phyloP scores from a whole-genome alignment of 37 sponge, comb jelly and placozoan species.

The Eunapius fragilis region DNA sequence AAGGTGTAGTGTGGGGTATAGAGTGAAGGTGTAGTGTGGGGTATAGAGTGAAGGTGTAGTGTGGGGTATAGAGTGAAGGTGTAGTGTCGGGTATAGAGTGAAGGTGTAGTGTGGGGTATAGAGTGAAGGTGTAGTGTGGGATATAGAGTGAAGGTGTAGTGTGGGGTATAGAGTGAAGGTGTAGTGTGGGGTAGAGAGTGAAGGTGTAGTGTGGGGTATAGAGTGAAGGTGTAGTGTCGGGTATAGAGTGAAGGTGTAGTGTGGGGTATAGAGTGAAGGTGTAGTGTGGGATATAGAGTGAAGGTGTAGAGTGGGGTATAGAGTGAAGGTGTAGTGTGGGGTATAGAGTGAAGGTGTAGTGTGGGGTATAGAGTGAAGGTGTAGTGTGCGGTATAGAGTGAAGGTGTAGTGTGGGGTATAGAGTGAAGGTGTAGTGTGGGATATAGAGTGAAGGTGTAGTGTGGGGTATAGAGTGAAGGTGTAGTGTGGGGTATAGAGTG shows the following conservation, averaged over 20 bases:
- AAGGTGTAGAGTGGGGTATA: too few relatives aligned
- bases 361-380: neutral
- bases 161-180: neutral
- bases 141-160: conserved; percentile 8
- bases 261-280: conserved; percentile 1
- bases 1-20: neutral
- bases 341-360: too few relatives aligned
- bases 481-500: neutral
- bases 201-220: neutral
- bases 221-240: neutral
- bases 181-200: neutral
- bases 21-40: neutral
- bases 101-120: neutral
- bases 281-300: neutral
- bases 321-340: too few relatives aligned
- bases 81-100: neutral
- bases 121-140: conserved; percentile 1
- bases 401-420: conserved; percentile 9
- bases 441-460: neutral
- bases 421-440: conserved; percentile 9
- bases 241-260: neutral
- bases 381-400: neutral
- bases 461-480: neutral
- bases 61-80: too few relatives aligned
- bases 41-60: too few relatives aligned